Conservation (phyloP, 2,888 invertebrate species). For the Melanchra persicariae region DNA sequence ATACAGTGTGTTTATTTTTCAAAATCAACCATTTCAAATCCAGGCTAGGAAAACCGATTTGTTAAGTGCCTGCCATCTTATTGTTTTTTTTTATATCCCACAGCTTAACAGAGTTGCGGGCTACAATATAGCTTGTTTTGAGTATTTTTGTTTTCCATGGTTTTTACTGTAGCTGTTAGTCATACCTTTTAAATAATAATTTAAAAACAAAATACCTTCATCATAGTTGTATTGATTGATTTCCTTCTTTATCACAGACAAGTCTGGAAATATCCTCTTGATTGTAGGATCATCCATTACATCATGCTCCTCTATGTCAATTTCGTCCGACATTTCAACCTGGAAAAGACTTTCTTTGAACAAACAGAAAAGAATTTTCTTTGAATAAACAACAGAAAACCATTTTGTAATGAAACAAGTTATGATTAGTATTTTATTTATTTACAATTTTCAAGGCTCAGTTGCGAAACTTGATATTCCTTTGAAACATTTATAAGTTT, state of each 20-base stretch:
- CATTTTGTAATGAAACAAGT: no score
- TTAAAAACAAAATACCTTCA: constrained; percentile 68
- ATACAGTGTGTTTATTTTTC: no score
- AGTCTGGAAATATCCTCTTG: constrained; percentile 79
- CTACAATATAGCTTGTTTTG: no score
- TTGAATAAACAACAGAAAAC: background rate
- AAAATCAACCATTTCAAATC: no score
- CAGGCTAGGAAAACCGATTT: no score
- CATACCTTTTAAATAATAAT: no score
- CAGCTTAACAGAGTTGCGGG: no score
- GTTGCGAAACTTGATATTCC: background rate
- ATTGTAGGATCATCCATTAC: constrained; percentile 79
- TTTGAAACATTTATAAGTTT: background rate
- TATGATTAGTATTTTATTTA: background rate
- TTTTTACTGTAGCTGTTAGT: no score
- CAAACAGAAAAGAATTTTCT: background rate
- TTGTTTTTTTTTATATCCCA: no score
- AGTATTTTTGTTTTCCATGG: no score
- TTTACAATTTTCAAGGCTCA: background rate
- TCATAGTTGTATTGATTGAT: constrained; percentile 66
- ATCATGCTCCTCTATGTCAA: constrained; percentile 85
- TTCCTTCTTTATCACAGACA: constrained; percentile 74
- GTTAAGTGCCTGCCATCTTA: no score
- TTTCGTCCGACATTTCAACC: constrained; percentile 77
- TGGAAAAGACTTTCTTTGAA: constrained; percentile 27